A percentile compares a stretch with the other conserved stretches of the same genome.
Evolutionary conservation across 2,113 vertebrate species (phyloP).

Genomic region (Coracopsis vasa): DNA sequence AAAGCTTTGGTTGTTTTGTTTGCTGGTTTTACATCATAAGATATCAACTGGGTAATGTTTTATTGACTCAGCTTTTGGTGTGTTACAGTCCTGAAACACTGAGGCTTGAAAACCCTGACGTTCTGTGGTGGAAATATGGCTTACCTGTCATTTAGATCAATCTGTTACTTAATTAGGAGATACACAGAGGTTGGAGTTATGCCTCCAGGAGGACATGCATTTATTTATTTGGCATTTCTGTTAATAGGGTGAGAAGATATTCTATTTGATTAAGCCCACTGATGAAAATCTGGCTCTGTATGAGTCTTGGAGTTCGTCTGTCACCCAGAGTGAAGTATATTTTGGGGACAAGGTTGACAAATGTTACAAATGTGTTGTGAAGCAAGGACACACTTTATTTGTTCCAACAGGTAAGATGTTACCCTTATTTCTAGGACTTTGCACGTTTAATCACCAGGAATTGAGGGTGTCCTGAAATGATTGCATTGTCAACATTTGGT

Average conservation of each 20-base stretch:
- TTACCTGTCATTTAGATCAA: not conserved
- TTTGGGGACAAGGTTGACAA: constrained; percentile 95
- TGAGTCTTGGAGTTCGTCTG: constrained; percentile 97
- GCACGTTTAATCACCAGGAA: not conserved
- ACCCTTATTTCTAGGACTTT: not conserved
- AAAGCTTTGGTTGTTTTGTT: not conserved
- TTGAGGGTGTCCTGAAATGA: not conserved
- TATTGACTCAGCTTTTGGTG: not conserved
- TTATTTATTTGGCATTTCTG: not conserved
- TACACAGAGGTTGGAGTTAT: not conserved
- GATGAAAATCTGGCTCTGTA: constrained; percentile 94
- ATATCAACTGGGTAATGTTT: not conserved
- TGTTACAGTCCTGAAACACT: not conserved
- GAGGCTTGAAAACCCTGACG: not conserved
- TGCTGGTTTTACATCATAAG: not conserved
- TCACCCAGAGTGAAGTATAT: constrained; percentile 97
- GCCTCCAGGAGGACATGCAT: not conserved
- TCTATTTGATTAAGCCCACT: constrained; percentile 97
- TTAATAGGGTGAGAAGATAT: constrained; percentile 94
- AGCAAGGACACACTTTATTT: constrained; percentile 95
- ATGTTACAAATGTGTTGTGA: constrained; percentile 89
- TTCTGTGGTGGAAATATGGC: not conserved
- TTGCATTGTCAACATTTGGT: not conserved
- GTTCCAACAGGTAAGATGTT: constrained; percentile 88
- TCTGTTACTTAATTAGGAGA: not conserved